A percentile compares a stretch with the other conserved stretches of the same genome.
Evolutionary conservation across 2,888 invertebrate genomes (phyloP).

Genomic region (Invenusta paracnida): DNA sequence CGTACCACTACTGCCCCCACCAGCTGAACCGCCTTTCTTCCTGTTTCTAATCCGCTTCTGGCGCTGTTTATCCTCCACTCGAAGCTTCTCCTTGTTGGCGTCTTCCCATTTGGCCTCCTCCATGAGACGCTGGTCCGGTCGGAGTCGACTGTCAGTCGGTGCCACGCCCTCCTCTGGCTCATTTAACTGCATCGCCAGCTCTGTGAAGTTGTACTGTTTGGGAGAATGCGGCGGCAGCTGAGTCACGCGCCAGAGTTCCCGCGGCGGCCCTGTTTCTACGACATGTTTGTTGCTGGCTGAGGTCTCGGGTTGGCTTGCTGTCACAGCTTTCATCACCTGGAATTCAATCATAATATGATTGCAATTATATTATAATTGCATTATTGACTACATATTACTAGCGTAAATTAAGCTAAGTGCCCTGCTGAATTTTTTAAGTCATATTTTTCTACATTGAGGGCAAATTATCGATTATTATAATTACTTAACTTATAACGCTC

Average conservation of each 20-base stretch:
- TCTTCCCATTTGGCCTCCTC: conserved; percentile 67
- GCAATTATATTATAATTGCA: no score
- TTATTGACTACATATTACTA: no score
- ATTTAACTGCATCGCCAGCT: conserved; percentile 90
- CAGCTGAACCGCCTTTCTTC: not conserved
- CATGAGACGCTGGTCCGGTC: conserved; percentile 97
- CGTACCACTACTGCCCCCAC: not conserved
- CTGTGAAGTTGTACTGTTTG: conserved; percentile 84
- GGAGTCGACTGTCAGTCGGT: conserved; percentile 82
- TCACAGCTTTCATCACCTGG: not conserved
- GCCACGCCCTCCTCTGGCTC: conserved; percentile 85
- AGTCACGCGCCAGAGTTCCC: conserved; percentile 77
- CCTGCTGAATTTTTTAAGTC: no score
- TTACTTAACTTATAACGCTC: no score
- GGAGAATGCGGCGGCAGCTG: conserved; percentile 61
- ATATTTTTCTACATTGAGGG: no score
- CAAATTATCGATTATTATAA: no score
- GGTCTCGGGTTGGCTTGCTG: not conserved
- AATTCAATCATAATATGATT: no score
- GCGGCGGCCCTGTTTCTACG: conserved; percentile 64
- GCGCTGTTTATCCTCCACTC: conserved; percentile 2
- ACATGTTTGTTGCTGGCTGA: conserved; percentile 5
- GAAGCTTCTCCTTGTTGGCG: conserved; percentile 68
- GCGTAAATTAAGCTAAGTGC: no score
- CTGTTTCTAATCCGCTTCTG: not conserved